Percentiles rank a stretch among this genome's conserved stretches.
Evolutionary conservation across 2,888 invertebrate species (phyloP).

Genomic region (Acleris emargana): DNA sequence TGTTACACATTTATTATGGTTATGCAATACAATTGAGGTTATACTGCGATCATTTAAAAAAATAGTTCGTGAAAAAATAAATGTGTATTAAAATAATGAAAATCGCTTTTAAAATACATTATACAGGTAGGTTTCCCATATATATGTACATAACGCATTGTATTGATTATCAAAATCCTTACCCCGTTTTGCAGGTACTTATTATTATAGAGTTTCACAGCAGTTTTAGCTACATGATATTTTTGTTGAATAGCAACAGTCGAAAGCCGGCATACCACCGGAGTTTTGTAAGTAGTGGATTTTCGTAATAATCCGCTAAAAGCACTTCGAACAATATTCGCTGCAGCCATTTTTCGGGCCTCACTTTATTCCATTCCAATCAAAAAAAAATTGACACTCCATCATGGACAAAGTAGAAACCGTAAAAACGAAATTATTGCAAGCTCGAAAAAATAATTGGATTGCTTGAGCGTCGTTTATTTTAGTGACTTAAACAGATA

Average conservation of each 20-base stretch:
- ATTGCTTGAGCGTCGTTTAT: background rate
- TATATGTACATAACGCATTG: conserved; percentile 43
- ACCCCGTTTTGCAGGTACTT: conserved; percentile 40
- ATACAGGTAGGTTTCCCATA: background rate
- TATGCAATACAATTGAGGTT: conserved; percentile 81
- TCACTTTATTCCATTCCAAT: conserved; percentile 22
- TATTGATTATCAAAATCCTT: conserved; percentile 50
- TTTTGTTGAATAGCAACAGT: conserved; percentile 72
- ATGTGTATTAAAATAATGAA: too few species aligned
- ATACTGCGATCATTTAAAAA: conserved; percentile 44
- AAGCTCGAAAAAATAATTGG: conserved; percentile 12
- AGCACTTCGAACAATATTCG: conserved; percentile 74
- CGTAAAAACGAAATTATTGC: conserved; percentile 37
- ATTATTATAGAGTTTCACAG: conserved; percentile 39
- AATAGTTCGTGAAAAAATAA: background rate
- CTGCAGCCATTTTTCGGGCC: conserved; percentile 77
- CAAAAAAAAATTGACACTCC: conserved; percentile 43
- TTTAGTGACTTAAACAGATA: conserved; percentile 1
- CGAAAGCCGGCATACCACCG: conserved; percentile 74
- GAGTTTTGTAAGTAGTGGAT: conserved; percentile 65
- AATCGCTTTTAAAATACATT: too few species aligned
- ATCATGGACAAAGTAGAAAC: conserved; percentile 50
- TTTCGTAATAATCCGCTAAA: conserved; percentile 75
- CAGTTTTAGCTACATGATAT: conserved; percentile 59
- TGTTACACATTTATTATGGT: conserved; percentile 80